Evolutionary conservation across 1,140 invertebrate genomes (phyloP), one percentile per base, ranked within the genome.

Genomic region (Anastrepha ludens): DNA sequence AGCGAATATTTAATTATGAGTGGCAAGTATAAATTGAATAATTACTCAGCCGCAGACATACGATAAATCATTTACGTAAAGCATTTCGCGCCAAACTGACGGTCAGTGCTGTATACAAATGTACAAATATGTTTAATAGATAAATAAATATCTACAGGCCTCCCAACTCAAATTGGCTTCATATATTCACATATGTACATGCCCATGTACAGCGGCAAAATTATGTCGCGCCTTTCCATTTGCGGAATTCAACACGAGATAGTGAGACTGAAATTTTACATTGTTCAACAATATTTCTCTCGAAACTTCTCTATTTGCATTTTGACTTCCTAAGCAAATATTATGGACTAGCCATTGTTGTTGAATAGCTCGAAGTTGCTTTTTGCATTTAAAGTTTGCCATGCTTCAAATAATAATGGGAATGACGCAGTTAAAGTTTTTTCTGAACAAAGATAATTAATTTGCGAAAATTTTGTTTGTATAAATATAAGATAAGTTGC

Each of bases 211-310:
- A 29, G 65, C 0, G 20, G 2, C 65, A 29, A 15, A 29, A 70
- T 70, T 70, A 44, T 70, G 39, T 41, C 39, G 70, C 29, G 44
- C 70, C 15, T 44, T 17, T n/a, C 70, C 70, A 50, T 74, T 74
- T 74, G 17, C 47, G n/a, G 70, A 17, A 74, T 74, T 41, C 70
- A 74, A 8, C 70, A 74, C 70, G 70, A 74, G 70, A 74, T 41
- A 74, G 70, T 44, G 65, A 70, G 65, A 74, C 70, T 74, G 44
- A 74, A 74, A 74, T 39, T 74, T 74, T 17, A 29, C 70, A 74
- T 74, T 70, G 65, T 29, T 70, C 39, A 9, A 70, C 29, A 20
- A 47, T 41, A 74, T 74, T 50, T 8, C 44, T 50, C 70, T 74
- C 70, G n/a, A 4, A 74, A 44, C 8, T 74, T 74, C 70, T 41